A percentile compares a stretch with the other conserved stretches of the same genome.
phyloP scores from a whole-genome alignment of 1,140 invertebrate genomes.

The Zaprionus nigranus region DNA sequence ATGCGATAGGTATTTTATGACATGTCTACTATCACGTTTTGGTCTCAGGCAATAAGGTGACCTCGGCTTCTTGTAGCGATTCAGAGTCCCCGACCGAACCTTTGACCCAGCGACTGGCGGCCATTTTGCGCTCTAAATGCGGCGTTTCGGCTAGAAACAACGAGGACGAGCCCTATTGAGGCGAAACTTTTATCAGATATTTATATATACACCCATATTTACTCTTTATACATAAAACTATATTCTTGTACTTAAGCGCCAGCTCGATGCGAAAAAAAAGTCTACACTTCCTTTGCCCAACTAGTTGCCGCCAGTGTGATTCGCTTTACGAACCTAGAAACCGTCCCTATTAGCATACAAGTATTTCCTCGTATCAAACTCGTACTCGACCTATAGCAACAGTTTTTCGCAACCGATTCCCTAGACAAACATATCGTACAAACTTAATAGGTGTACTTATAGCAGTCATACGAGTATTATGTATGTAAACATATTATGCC shows the following conservation, averaged over 20 bases:
- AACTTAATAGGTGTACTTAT: conserved; percentile 65
- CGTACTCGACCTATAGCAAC: conserved; percentile 34
- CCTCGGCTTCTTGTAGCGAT: conserved; percentile 85
- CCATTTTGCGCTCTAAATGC: conserved; percentile 85
- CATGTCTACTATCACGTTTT: background rate
- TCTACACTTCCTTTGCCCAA: conserved; percentile 62
- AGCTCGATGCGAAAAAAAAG: conserved; percentile 40
- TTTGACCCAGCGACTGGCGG: conserved; percentile 85
- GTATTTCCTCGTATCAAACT: conserved; percentile 36
- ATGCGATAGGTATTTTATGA: background rate
- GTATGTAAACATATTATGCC: conserved; percentile 33
- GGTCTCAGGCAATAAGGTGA: conserved; percentile 80
- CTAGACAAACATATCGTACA: conserved; percentile 82
- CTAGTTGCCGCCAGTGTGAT: conserved; percentile 63
- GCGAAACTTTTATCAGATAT: conserved; percentile 10
- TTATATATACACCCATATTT: conserved; percentile 20
- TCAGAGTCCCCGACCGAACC: conserved; percentile 88
- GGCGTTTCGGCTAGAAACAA: conserved; percentile 61
- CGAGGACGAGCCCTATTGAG: conserved; percentile 60
- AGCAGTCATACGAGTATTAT: conserved; percentile 43
- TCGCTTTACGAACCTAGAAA: conserved; percentile 78
- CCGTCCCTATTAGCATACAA: conserved; percentile 74
- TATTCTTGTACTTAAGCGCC: conserved; percentile 64
- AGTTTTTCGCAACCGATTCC: conserved; percentile 46
- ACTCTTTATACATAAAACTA: conserved; percentile 35